Conservation (phyloP, 2,113 vertebrate genomes). For the Girardinichthys multiradiatus region DNA sequence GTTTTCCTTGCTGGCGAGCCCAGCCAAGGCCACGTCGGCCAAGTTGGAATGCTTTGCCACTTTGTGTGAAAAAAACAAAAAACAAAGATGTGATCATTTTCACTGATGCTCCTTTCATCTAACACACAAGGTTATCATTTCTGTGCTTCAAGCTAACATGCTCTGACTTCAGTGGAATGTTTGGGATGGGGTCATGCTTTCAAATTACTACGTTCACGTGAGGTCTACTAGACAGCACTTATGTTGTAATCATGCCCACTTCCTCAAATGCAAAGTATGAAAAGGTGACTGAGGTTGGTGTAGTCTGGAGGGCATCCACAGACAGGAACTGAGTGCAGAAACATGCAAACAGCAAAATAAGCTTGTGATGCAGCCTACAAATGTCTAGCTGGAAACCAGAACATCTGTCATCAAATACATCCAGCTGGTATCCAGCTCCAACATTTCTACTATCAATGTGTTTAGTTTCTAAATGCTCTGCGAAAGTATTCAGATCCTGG, state of each 20-base stretch:
- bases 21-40: constrained; percentile 81
- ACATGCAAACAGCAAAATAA: neutral
- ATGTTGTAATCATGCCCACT: neutral
- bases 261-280: constrained; percentile 27
- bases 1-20: constrained; percentile 85
- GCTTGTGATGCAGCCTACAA: too few relatives aligned
- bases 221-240: neutral
- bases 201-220: neutral
- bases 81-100: neutral
- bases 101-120: neutral
- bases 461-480: too few relatives aligned
- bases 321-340: constrained; percentile 13
- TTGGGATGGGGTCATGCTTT: neutral
- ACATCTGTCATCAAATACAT: neutral
- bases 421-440: neutral
- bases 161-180: neutral
- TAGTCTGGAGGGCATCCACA: neutral
- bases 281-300: constrained; percentile 3
- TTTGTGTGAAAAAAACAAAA: constrained; percentile 34
- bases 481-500: too few relatives aligned
- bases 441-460: too few relatives aligned
- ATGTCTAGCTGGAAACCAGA: neutral
- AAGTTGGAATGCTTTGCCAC: constrained; percentile 85
- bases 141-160: neutral
- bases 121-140: too few relatives aligned